phyloP scores from a whole-genome alignment of 2,888 invertebrate genomes.

The Nemoura dubitans region DNA sequence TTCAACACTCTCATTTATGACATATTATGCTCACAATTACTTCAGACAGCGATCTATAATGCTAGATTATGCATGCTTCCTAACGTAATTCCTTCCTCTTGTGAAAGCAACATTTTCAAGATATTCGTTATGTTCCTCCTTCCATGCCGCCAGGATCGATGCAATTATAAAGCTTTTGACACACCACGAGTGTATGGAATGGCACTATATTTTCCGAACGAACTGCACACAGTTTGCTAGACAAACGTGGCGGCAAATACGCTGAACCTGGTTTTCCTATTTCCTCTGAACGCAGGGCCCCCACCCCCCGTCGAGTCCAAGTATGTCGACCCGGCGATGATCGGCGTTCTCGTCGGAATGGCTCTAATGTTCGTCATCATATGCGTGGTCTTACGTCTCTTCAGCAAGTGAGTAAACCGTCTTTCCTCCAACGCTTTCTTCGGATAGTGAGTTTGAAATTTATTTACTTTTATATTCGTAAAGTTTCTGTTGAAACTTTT shows the following conservation, averaged over 20 bases:
- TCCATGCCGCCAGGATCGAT: neutral
- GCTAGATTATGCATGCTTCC: neutral
- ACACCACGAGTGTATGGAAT: too few species aligned
- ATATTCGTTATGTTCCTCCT: neutral
- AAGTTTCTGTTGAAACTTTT: neutral
- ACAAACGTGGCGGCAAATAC: too few species aligned
- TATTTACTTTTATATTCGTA: neutral
- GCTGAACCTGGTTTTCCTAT: neutral
- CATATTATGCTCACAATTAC: neutral
- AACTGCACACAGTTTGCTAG: too few species aligned
- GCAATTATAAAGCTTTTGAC: neutral
- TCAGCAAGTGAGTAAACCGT: constrained; percentile 78
- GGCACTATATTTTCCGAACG: too few species aligned
- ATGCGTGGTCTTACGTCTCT: constrained; percentile 88
- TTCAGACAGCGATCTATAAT: constrained; percentile 12
- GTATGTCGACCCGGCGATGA: constrained; percentile 89
- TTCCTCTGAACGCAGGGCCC: constrained; percentile 8
- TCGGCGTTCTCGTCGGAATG: constrained; percentile 88
- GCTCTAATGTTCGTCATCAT: constrained; percentile 94
- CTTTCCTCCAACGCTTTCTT: neutral
- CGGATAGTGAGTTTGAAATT: neutral
- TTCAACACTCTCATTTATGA: neutral
- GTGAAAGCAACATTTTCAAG: neutral
- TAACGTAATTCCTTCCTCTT: neutral
- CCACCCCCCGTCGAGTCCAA: constrained; percentile 58